Base-by-base conservation (phyloP, 2,888 invertebrate species). In the Lepidocyrtinus sp. region DNA sequence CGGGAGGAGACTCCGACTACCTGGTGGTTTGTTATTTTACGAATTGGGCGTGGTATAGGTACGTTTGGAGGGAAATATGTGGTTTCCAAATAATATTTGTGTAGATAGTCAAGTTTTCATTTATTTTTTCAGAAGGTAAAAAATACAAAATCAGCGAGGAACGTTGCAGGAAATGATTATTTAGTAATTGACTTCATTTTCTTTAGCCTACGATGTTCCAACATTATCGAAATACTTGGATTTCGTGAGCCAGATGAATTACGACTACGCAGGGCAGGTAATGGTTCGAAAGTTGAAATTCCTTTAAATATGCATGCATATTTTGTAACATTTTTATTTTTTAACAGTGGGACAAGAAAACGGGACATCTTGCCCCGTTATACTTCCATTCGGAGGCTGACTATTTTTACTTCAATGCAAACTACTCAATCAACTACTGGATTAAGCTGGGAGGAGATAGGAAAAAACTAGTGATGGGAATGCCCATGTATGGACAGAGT, bases 181-280 rank as follows among this genome's bases (percentile, higher is more conserved):
- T n/a, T n/a, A n/a, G n/a, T n/a, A n/a, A n/a, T n/a, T n/a, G n/a
- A n/a, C n/a, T n/a, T n/a, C n/a, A n/a, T n/a, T n/a, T n/a, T 50
- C n/a, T 82, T 7, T 69, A 87, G 91, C 94, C 0, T 96, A 96
- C 88, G 94, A 96, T 87, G 95, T 96, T 0, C 93, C 93, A 0
- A 91, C 92, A 0, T 87, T 96, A 1, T 93, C 94, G 0, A 90
- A 91, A 85, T 92, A 94, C 88, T 90, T 96, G 75, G 96, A 96
- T 88, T 96, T 96, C 95, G 94, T 96, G 67, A 94, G 96, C 0
- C 95, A 96, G 0, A 96, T 96, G 96, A 94, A 95, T 0, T 96
- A 96, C 87, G 96, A 75, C 17, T 75, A 75, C 89, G 96, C 96
- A 86, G 84, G 84, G 9, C 59, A 45, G 15, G n/a, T n/a, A n/a